Conservation (phyloP, 2,888 invertebrate genomes). For the Polymixis flavicincta region DNA sequence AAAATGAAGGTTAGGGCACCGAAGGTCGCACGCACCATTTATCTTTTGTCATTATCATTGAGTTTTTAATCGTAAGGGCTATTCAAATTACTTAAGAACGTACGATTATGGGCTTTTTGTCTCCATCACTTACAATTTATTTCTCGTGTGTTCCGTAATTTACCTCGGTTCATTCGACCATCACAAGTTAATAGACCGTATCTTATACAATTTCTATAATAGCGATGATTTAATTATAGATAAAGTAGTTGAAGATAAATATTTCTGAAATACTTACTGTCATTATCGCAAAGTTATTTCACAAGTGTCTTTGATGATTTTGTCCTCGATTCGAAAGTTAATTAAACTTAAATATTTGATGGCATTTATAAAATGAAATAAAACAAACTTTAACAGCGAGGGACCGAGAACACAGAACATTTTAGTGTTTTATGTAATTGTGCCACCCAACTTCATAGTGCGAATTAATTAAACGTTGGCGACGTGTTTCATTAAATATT, state of each 20-base stretch:
- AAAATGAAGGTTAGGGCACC: constrained; percentile 50
- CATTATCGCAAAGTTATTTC: constrained; percentile 10
- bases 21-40: constrained; percentile 58
- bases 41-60: constrained; percentile 49
- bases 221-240: constrained; percentile 51
- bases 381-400: constrained; percentile 43
- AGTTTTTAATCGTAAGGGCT: constrained; percentile 54
- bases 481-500: constrained; percentile 59
- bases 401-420: constrained; percentile 50
- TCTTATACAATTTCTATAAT: constrained; percentile 44
- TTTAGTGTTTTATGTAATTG: constrained; percentile 48
- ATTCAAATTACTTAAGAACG: constrained; percentile 54
- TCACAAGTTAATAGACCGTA: constrained; percentile 43
- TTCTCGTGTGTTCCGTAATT: constrained; percentile 23
- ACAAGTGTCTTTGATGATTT: constrained; percentile 12
- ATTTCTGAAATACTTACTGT: constrained; percentile 30
- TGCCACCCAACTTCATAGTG: constrained; percentile 55
- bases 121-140: constrained; percentile 24
- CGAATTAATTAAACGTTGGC: constrained; percentile 58
- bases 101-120: constrained; percentile 38
- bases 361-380: constrained; percentile 31
- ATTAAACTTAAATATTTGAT: constrained; percentile 49
- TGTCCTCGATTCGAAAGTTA: constrained; percentile 25
- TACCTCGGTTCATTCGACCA: constrained; percentile 31
- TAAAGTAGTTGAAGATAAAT: constrained; percentile 33